These are phyloP conservation scores for Aphis craccivora DNA, from an alignment of 1,140 invertebrate genomes.

Conservation along the genomic window DNA sequence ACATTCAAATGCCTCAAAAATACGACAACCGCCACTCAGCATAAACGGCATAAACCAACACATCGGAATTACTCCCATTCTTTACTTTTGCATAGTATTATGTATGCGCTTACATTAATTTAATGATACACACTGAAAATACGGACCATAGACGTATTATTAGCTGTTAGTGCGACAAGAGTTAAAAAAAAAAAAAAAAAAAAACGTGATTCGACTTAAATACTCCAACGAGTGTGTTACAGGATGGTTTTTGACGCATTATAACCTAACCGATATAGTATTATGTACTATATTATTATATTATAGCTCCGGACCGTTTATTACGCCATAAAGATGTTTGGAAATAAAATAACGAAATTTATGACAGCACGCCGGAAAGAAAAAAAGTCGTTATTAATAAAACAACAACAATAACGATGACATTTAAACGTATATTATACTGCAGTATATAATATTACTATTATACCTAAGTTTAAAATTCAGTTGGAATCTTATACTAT, in stretches of 20 bases:
- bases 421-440: constrained; percentile 9
- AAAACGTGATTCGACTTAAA: neutral
- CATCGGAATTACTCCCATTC: neutral
- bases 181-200: neutral
- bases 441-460: neutral
- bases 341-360: constrained; percentile 19
- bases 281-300: too few relatives aligned
- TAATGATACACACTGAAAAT: neutral
- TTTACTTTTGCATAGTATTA: neutral
- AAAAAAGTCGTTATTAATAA: neutral
- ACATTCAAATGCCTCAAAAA: neutral
- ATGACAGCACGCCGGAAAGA: neutral
- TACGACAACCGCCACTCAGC: neutral
- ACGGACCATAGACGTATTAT: neutral
- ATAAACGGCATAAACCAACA: neutral
- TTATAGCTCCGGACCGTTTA: neutral
- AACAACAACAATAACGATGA: neutral
- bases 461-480: neutral
- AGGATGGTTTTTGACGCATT: neutral
- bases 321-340: constrained; percentile 2
- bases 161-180: neutral
- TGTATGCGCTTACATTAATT: neutral
- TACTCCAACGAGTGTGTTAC: neutral
- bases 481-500: neutral
- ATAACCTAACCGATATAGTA: neutral